phyloP scores from a whole-genome alignment of 2,888 invertebrate species.

The Scaptomyza caliginosa region DNA sequence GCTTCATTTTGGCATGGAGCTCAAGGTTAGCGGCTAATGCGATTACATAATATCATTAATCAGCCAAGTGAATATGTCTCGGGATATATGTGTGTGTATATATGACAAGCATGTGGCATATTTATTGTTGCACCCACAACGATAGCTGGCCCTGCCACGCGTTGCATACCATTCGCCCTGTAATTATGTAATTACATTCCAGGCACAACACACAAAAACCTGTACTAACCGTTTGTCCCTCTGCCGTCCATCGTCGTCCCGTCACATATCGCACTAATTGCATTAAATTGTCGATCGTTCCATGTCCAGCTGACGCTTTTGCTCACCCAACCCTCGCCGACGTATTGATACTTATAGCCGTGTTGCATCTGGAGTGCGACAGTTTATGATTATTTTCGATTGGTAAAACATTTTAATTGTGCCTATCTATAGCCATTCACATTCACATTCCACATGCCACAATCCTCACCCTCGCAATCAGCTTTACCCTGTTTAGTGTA shows the following conservation, averaged over 20 bases:
- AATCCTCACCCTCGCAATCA: neutral
- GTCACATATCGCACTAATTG: slow-evolving; percentile 73
- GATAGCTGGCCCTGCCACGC: slow-evolving; percentile 52
- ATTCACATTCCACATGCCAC: neutral
- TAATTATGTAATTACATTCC: slow-evolving; percentile 54
- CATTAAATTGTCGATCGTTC: slow-evolving; percentile 63
- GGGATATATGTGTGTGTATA: neutral
- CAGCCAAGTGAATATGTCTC: slow-evolving; percentile 62
- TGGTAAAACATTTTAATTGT: slow-evolving; percentile 61
- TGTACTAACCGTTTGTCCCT: slow-evolving; percentile 1
- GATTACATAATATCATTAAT: slow-evolving; percentile 76
- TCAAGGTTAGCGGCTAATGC: slow-evolving; percentile 56
- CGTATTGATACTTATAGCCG: too few relatives aligned
- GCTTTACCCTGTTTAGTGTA: slow-evolving; percentile 25
- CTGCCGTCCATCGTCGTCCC: slow-evolving; percentile 33
- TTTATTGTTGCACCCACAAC: slow-evolving; percentile 45
- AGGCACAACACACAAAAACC: slow-evolving; percentile 6
- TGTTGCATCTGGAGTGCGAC: slow-evolving; percentile 39
- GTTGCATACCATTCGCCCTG: slow-evolving; percentile 32
- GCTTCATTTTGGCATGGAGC: slow-evolving; percentile 52
- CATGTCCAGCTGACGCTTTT: slow-evolving; percentile 69
- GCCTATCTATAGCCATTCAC: neutral
- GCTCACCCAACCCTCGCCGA: too few relatives aligned
- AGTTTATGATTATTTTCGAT: slow-evolving; percentile 51
- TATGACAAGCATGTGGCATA: slow-evolving; percentile 49